Conservation (phyloP, 2,888 invertebrate species). For the Dryobotodes eremita region DNA sequence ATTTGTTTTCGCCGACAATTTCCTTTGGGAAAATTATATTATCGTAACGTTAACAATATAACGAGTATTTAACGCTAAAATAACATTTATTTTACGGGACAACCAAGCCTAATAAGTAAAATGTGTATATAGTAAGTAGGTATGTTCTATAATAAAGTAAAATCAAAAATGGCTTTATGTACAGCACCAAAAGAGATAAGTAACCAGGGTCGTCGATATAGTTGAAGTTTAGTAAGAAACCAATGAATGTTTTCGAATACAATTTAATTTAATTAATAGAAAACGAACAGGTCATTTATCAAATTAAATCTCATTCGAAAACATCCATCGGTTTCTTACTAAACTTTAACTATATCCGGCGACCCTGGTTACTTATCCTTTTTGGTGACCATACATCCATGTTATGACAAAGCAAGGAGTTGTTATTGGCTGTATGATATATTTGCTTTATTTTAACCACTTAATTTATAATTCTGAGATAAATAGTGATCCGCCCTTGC, state of each 20-base stretch:
- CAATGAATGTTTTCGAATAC: no score
- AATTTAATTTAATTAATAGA: no score
- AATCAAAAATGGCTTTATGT: not conserved
- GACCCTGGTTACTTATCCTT: no score
- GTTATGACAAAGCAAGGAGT: not conserved
- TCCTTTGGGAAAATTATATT: conserved; percentile 12
- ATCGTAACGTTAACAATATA: not conserved
- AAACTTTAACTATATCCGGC: no score
- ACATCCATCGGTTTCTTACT: no score
- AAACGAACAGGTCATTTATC: no score
- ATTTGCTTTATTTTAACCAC: not conserved
- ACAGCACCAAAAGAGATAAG: no score
- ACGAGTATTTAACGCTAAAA: not conserved
- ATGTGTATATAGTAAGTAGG: not conserved
- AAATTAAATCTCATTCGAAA: no score
- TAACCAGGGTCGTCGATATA: no score
- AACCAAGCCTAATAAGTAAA: not conserved
- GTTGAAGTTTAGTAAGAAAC: no score
- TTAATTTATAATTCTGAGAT: not conserved
- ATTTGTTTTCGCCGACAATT: conserved; percentile 42
- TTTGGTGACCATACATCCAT: no score
- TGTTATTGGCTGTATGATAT: not conserved
- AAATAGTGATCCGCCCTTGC: not conserved
- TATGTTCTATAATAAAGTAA: not conserved
- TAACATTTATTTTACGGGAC: not conserved